Percentiles rank a stretch among this genome's conserved stretches.
These are phyloP conservation scores for Mnemiopsis leidyi DNA, from an alignment of 37 sponge, comb jelly and placozoan species.

Conservation along the genomic window DNA sequence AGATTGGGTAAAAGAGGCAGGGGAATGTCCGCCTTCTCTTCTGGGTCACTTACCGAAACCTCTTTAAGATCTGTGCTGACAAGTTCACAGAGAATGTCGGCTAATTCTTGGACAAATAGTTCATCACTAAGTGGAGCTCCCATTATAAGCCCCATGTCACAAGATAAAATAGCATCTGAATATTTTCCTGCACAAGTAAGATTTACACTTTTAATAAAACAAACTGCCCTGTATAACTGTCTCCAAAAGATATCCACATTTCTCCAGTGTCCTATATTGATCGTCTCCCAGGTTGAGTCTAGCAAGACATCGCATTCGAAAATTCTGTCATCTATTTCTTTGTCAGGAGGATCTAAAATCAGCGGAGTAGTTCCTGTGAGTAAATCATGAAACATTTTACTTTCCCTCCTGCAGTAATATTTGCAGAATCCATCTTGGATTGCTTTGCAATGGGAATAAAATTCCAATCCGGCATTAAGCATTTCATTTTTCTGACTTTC, in stretches of 20 bases:
- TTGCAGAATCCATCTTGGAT: not conserved
- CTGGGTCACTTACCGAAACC: too few species aligned
- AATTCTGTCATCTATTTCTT: too few species aligned
- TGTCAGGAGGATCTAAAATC: not conserved
- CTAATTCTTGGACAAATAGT: not conserved
- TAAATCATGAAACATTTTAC: not conserved
- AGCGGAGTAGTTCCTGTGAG: not conserved
- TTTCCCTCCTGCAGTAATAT: not conserved
- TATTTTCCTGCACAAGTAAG: not conserved
- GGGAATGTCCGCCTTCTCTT: not conserved
- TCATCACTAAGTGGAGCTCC: conserved; percentile 81
- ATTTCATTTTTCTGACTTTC: too few species aligned
- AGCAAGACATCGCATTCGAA: conserved; percentile 45
- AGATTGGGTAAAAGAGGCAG: not conserved
- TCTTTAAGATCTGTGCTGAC: not conserved
- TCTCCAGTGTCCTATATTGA: conserved; percentile 87
- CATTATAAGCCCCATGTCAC: conserved; percentile 88
- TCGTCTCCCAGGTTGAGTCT: conserved; percentile 83
- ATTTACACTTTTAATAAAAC: conserved; percentile 69
- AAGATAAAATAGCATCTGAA: conserved; percentile 67
- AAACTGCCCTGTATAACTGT: conserved; percentile 69
- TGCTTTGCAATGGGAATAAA: not conserved
- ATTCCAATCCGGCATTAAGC: too few species aligned
- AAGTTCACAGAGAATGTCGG: not conserved
- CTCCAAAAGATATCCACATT: conserved; percentile 82